Evolutionary conservation across 1,140 invertebrate genomes (phyloP), one percentile per base, ranked within the genome.

Genomic region (Drosophila melanica): DNA sequence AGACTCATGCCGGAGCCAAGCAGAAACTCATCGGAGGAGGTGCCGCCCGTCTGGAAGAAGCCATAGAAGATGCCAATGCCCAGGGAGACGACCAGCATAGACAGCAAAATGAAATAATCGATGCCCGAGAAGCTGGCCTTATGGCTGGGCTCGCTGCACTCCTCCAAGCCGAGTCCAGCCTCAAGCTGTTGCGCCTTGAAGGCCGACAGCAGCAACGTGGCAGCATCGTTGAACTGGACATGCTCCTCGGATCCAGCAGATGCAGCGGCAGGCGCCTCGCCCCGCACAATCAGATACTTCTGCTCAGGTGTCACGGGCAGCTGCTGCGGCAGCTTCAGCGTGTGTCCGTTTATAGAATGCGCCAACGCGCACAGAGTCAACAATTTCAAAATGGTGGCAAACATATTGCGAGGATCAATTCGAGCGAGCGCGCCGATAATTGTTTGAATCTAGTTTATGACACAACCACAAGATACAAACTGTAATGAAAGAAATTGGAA

Each of bases 51-150:
- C 70, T 96, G 94, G 64, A 94, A 95, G 68, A 95, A 96, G 1
- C 95, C 96, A 86, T 96, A 97, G 90, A 96, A 97, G 1, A 96
- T 92, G 0, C 96, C 96, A 45, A 91, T 97, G 23, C 94, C 93
- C 64, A 95, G 93, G 0, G 96, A 96, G 0, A 95, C 92, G 1
- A 94, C 55, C 18, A 97, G 81, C 94, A 96, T 96, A 4, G 92
- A 85, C 1, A 91, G 92, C 16, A 96, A 87, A 1, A 96, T 94
- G 3, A 92, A 72, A 75, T 96, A 96, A 90, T 96, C 95, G 23
- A 85, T 91, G 4, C 66, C 70, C 7, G 90, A 79, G 35, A 92
- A 92, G 9, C 57, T 75, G 9, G 86, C 81, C 59, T 90, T 91
- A 37, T 92, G 89, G 0, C 55, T 79, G 5, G 89, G 81, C n/a